These are phyloP conservation scores for Cathartes aura DNA, from an alignment of 2,113 vertebrate species.

Conservation along the genomic window DNA sequence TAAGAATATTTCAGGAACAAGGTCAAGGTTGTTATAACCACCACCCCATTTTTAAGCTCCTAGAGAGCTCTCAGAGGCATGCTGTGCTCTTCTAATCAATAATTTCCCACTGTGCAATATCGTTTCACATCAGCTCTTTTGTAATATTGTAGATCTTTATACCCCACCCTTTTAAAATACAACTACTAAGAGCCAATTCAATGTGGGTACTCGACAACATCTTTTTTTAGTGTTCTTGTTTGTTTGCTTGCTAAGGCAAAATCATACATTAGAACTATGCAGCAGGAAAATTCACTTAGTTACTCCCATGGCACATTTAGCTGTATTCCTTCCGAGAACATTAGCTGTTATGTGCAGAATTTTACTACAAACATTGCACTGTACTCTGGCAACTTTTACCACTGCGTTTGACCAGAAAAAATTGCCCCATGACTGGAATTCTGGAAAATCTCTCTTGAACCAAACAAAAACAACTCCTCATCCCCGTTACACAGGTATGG, in stretches of 20 bases:
- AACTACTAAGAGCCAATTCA: background rate
- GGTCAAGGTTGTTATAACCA: background rate
- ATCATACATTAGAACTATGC: background rate
- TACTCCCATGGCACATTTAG: background rate
- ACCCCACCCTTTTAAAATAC: background rate
- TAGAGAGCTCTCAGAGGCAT: background rate
- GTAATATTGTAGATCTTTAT: background rate
- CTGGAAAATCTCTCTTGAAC: background rate
- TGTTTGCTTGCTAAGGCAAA: background rate
- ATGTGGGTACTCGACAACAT: background rate
- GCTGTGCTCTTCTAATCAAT: background rate
- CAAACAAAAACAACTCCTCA: background rate
- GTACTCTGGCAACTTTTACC: background rate
- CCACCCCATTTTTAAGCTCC: background rate
- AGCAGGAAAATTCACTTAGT: background rate
- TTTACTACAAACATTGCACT: background rate
- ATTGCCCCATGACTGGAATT: background rate
- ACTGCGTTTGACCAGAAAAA: background rate
- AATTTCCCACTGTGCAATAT: background rate
- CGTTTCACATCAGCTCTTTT: background rate
- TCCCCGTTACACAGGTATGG: background rate
- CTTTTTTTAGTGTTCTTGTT: background rate
- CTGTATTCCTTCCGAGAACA: background rate
- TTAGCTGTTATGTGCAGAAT: background rate
- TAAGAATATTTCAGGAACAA: background rate